phyloP scores from a whole-genome alignment of 1,140 invertebrate genomes.

The Asobara japonica region DNA sequence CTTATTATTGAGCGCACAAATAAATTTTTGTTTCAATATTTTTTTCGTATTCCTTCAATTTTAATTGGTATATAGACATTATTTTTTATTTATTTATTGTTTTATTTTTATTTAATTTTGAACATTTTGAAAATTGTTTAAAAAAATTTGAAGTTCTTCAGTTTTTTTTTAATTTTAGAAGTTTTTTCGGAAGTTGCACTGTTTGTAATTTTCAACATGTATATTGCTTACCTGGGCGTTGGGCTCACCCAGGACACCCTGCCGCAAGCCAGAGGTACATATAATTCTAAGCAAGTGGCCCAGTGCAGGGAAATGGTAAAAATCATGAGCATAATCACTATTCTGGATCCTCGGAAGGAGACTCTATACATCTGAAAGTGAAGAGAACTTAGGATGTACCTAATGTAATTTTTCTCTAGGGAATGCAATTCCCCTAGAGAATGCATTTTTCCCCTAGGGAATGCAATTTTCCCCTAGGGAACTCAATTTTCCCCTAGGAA shows the following conservation, averaged over 20 bases:
- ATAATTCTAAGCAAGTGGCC: conserved; percentile 57
- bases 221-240: conserved; percentile 24
- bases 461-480: too few species aligned
- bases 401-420: neutral
- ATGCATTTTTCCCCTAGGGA: too few species aligned
- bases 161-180: conserved; percentile 1
- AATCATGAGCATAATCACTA: conserved; percentile 44
- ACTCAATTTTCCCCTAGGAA: too few species aligned
- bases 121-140: too few species aligned
- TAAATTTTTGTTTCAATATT: too few species aligned
- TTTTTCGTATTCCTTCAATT: too few species aligned
- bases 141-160: conserved; percentile 3
- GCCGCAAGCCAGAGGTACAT: conserved; percentile 44
- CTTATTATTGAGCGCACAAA: neutral
- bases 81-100: too few species aligned
- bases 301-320: conserved; percentile 50
- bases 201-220: too few species aligned
- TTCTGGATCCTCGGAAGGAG: conserved; percentile 47
- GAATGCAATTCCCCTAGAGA: neutral
- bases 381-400: conserved; percentile 2
- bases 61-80: too few species aligned
- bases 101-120: too few species aligned
- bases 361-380: conserved; percentile 49
- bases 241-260: conserved; percentile 23
- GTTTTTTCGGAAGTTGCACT: too few species aligned